Evolutionary conservation across 2,113 vertebrate genomes (phyloP).

Genomic region (Anarhynchus alexandrinus): DNA sequence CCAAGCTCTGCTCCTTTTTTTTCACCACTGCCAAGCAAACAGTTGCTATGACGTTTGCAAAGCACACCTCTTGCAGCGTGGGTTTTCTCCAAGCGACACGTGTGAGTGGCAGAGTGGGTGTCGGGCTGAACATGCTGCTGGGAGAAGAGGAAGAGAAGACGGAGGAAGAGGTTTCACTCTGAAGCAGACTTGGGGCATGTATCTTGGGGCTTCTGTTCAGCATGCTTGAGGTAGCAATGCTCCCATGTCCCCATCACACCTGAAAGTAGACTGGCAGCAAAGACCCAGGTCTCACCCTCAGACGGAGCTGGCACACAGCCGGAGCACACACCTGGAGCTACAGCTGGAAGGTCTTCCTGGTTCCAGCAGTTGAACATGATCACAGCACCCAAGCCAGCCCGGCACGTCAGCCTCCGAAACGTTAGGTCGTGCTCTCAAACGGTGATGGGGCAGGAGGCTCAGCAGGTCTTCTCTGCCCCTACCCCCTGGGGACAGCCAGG

Average conservation of each 20-base stretch:
- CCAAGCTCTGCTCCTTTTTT: background rate
- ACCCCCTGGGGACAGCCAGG: background rate
- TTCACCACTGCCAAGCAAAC: background rate
- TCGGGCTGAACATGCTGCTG: background rate
- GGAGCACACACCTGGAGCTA: background rate
- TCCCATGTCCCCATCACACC: accelerated
- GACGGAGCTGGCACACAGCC: accelerated
- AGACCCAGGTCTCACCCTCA: background rate
- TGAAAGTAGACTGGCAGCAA: background rate
- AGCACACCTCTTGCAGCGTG: accelerated
- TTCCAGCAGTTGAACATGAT: background rate
- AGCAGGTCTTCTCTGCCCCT: background rate
- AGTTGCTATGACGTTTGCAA: background rate
- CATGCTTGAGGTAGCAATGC: accelerated
- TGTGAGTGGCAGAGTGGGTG: background rate
- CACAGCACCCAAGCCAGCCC: background rate
- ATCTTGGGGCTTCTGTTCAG: accelerated
- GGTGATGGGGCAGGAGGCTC: background rate
- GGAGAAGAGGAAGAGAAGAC: background rate
- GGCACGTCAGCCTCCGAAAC: accelerated
- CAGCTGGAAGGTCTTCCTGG: background rate
- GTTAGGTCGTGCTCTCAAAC: accelerated
- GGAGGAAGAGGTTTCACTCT: background rate
- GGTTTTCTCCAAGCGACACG: accelerated
- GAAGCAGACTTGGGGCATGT: accelerated